A percentile compares a stretch with the other conserved stretches of the same genome.
These are phyloP conservation scores for Mimachlamys varia DNA, from an alignment of 2,888 invertebrate genomes.

Conservation along the genomic window DNA sequence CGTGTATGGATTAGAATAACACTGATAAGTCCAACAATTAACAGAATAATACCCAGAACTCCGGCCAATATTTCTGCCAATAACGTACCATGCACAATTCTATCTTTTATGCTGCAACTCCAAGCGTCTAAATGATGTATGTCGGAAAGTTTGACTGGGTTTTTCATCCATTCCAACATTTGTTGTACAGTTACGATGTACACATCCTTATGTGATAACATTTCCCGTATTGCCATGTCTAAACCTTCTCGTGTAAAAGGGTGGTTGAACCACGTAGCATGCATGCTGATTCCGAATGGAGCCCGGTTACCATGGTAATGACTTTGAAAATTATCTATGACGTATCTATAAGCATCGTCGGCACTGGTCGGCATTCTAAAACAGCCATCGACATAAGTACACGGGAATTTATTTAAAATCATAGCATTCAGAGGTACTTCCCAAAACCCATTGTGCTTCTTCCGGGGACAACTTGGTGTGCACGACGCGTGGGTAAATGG, in stretches of 20 bases:
- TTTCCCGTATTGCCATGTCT: constrained; percentile 61
- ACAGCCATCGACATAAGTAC: constrained; percentile 69
- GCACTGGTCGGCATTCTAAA: constrained; percentile 60
- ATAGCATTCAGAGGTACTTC: constrained; percentile 68
- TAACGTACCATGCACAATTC: not conserved
- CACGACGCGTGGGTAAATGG: constrained; percentile 61
- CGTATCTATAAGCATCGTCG: constrained; percentile 81
- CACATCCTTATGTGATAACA: constrained; percentile 59
- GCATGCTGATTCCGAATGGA: constrained; percentile 92
- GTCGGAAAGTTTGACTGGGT: constrained; percentile 1
- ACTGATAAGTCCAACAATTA: not conserved
- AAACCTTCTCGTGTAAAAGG: constrained; percentile 82
- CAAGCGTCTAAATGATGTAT: not conserved
- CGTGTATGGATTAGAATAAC: not conserved
- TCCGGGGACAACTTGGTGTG: constrained; percentile 56
- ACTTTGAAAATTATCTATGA: constrained; percentile 88
- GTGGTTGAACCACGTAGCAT: constrained; percentile 89
- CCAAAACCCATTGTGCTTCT: constrained; percentile 62
- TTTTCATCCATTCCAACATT: constrained; percentile 49
- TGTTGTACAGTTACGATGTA: constrained; percentile 66
- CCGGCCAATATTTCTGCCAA: not conserved
- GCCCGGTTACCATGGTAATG: constrained; percentile 87
- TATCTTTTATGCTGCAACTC: not conserved
- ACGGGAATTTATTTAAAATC: constrained; percentile 60
- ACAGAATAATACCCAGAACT: not conserved